phyloP scores from a whole-genome alignment of 2,113 vertebrate genomes.

The Tupaia chinensis region DNA sequence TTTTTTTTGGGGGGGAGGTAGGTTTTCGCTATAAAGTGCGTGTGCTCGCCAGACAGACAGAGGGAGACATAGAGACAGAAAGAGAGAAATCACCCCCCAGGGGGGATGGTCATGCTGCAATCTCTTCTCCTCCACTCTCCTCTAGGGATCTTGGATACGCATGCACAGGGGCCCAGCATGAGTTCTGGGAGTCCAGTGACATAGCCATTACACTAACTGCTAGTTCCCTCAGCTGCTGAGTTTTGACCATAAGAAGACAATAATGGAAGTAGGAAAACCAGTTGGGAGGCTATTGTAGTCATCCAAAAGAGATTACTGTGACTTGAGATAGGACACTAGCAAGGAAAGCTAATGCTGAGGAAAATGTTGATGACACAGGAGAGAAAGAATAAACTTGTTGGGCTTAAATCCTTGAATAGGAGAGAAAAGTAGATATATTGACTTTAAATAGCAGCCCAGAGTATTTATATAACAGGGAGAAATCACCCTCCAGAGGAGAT shows the following conservation, averaged over 20 bases:
- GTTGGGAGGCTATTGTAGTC: rapidly evolving
- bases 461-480: background rate
- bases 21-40: too few species aligned
- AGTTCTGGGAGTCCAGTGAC: too few species aligned
- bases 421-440: background rate
- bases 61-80: too few species aligned
- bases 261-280: background rate
- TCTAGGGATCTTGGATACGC: too few species aligned
- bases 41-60: too few species aligned
- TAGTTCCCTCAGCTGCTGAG: too few species aligned
- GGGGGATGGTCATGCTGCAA: too few species aligned
- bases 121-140: too few species aligned
- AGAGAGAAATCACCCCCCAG: too few species aligned
- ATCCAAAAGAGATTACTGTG: background rate
- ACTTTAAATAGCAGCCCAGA: background rate
- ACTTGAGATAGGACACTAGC: background rate
- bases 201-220: too few species aligned
- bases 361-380: background rate
- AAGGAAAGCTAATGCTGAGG: background rate
- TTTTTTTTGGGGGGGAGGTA: too few species aligned
- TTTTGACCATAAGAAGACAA: background rate
- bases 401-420: background rate
- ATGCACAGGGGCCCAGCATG: too few species aligned
- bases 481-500: background rate
- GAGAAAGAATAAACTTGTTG: background rate